Evolutionary conservation across 2,888 invertebrate species (phyloP), one percentile per base, ranked within the genome.

Genomic region (Parascotia fuliginaria): DNA sequence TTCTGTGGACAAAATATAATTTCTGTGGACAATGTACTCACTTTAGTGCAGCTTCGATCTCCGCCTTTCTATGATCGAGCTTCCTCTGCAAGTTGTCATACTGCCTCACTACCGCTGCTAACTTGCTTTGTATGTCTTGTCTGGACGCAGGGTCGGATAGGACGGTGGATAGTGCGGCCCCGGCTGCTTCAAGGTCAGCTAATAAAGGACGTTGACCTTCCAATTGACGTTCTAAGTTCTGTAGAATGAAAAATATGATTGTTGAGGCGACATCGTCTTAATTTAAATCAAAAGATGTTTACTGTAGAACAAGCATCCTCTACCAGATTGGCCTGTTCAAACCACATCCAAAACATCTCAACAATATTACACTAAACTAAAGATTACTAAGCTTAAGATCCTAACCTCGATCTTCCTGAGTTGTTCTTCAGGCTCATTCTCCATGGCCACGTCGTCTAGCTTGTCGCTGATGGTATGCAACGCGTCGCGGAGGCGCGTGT

Each of bases 31-130:
- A n/a, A n/a, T n/a, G n/a, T n/a, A 87, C 93, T 92, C 47, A 92
- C 92, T 87, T 92, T 22, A 96, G 90, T 13, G 96, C 95, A 0
- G 95, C 96, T 80, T 98, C 98, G 16, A 98, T 95, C 85, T 98
- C 98, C 0, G 98, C 97, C 85, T 98, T 97, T 74, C 95, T 95
- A 68, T 96, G 96, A 81, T 98, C 98, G 9, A 98, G 89, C 85
- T 98, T 98, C 93, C 97, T 95, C 76, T 98, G 97, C 64, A 98
- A 89, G 42, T 97, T 96, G 76, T 95, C 96, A 78, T 98, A 98
- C 75, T 98, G 96, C 39, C 98, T 94, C 13, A 95, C 97, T n/a
- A 98, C 94, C 1, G 96, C 96, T 0, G 95, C 94, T 44, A 99
- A 93, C 79, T 98, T 98, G 62, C 95, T 95, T 85, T 96, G 96